Conservation (phyloP, 1,140 invertebrate species). For the Neodiprion fabricii region DNA sequence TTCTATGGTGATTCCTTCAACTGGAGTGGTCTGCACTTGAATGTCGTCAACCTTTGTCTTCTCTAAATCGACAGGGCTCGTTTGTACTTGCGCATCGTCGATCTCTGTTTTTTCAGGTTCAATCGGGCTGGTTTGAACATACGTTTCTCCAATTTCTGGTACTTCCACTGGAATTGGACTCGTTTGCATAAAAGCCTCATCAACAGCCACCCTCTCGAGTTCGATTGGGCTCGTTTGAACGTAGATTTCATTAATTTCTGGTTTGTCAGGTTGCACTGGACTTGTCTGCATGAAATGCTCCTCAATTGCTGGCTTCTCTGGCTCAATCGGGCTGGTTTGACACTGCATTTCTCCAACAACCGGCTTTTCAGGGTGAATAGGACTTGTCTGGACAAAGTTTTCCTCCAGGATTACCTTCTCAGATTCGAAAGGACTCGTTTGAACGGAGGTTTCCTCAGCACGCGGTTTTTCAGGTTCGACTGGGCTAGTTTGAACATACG, state of each 20-base stretch:
- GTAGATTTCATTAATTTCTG: constrained; percentile 11
- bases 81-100: constrained; percentile 38
- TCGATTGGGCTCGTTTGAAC: constrained; percentile 9
- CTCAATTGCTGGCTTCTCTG: constrained; percentile 19
- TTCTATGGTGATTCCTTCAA: constrained; percentile 25
- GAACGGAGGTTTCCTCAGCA: constrained; percentile 42
- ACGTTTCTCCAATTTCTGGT: constrained; percentile 37
- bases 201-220: constrained; percentile 14
- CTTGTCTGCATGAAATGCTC: constrained; percentile 11
- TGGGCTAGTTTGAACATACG: constrained; percentile 18
- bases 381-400: constrained; percentile 50
- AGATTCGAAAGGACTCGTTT: constrained; percentile 46
- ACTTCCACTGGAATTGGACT: constrained; percentile 27
- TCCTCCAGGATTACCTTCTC: constrained; percentile 37
- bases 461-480: constrained; percentile 27
- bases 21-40: constrained; percentile 40
- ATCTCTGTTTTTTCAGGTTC: constrained; percentile 47
- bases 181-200: constrained; percentile 40
- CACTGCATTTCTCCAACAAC: constrained; percentile 35
- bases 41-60: constrained; percentile 39
- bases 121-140: constrained; percentile 58
- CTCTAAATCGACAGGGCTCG: constrained; percentile 43
- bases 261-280: constrained; percentile 11
- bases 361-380: constrained; percentile 54
- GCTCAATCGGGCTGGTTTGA: constrained; percentile 50